These are phyloP conservation scores for Parasteatoda lunata DNA, from an alignment of 2,888 invertebrate genomes.

Conservation along the genomic window DNA sequence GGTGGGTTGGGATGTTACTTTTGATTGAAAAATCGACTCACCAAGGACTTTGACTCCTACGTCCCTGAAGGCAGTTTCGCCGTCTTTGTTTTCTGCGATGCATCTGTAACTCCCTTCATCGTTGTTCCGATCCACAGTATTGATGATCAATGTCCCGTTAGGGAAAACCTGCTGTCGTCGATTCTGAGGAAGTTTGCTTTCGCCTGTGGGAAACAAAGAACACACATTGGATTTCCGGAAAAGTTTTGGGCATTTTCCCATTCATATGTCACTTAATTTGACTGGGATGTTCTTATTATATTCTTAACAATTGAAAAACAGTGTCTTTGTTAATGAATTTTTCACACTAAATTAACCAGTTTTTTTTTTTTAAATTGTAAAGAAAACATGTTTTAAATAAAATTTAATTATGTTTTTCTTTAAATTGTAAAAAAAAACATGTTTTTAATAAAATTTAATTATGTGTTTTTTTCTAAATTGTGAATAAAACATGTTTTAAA, in stretches of 20 bases:
- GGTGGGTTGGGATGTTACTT: background rate
- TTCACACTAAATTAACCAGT: too few species aligned
- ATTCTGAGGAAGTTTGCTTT: conserved; percentile 88
- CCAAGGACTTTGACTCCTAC: conserved; percentile 69
- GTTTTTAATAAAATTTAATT: too few species aligned
- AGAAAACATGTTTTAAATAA: too few species aligned
- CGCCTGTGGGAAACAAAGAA: conserved; percentile 78
- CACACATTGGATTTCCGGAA: conserved; percentile 20
- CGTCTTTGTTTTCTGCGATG: conserved; percentile 88
- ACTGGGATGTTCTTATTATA: conserved; percentile 52
- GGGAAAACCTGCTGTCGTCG: conserved; percentile 88
- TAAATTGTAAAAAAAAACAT: too few species aligned
- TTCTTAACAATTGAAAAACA: conserved; percentile 21
- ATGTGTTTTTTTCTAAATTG: too few species aligned
- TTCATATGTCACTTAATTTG: conserved; percentile 47
- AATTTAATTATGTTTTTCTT: too few species aligned
- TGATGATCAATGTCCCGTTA: conserved; percentile 89
- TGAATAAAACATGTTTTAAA: too few species aligned
- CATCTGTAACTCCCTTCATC: conserved; percentile 94
- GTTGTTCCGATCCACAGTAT: conserved; percentile 87
- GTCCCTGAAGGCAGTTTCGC: conserved; percentile 72
- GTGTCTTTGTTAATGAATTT: too few species aligned
- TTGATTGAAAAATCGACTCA: conserved; percentile 63
- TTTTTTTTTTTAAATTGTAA: too few species aligned
- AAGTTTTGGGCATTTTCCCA: conserved; percentile 12